Conservation (phyloP, 2,113 vertebrate genomes). For the Cololabis saira region DNA sequence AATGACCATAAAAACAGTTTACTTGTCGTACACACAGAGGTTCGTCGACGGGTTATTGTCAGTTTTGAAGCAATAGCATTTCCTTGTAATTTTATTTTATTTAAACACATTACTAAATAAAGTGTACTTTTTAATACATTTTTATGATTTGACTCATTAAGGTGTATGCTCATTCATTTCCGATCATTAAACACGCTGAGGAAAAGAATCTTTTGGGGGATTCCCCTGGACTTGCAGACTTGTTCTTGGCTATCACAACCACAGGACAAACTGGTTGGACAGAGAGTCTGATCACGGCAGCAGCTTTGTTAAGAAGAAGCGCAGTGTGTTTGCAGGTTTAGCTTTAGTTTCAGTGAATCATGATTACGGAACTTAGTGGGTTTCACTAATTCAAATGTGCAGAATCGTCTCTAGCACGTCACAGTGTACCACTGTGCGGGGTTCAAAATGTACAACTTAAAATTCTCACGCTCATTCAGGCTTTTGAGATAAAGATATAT, state of each 20-base stretch:
- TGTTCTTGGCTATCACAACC: not conserved
- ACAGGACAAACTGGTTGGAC: slow-evolving; percentile 79
- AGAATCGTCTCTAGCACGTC: not conserved
- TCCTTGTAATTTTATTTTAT: slow-evolving; percentile 16
- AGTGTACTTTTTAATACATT: slow-evolving; percentile 31
- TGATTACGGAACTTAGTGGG: not conserved
- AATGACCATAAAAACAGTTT: too few species aligned
- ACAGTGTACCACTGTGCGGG: not conserved
- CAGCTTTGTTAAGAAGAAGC: slow-evolving; percentile 7
- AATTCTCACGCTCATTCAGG: too few species aligned
- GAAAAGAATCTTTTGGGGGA: not conserved
- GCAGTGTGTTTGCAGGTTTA: slow-evolving; percentile 24
- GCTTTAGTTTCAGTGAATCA: slow-evolving; percentile 60
- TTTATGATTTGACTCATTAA: not conserved
- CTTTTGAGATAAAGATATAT: too few species aligned
- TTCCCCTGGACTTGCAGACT: slow-evolving; percentile 3
- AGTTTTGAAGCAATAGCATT: slow-evolving; percentile 6
- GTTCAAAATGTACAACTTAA: not conserved
- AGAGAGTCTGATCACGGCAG: slow-evolving; percentile 62
- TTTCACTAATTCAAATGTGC: slow-evolving; percentile 6
- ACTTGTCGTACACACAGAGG: too few species aligned
- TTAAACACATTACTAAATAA: not conserved
- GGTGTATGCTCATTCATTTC: not conserved
- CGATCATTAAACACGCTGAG: not conserved
- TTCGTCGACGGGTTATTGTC: too few species aligned